These are phyloP conservation scores for Quadroppia sp. DNA, from an alignment of 2,888 invertebrate genomes.

Conservation along the genomic window DNA sequence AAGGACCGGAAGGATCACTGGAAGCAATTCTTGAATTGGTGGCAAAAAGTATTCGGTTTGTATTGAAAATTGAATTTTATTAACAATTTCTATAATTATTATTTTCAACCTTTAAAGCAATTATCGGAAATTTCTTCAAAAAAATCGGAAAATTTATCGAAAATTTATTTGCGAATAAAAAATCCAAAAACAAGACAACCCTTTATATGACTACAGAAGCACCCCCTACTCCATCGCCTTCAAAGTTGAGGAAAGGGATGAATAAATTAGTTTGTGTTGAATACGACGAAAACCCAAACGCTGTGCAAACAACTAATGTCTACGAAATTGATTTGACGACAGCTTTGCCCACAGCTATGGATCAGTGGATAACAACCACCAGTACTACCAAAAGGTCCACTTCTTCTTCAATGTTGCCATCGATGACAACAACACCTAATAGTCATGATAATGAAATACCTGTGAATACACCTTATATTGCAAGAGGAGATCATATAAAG, in stretches of 20 bases:
- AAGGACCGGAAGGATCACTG: not conserved
- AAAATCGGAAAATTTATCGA: slow-evolving; percentile 15
- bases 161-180: not conserved
- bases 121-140: slow-evolving; percentile 5
- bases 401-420: not conserved
- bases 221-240: not conserved
- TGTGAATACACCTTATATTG: not conserved
- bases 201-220: not conserved
- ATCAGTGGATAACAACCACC: not conserved
- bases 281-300: not conserved
- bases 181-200: not conserved
- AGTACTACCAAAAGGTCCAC: not conserved
- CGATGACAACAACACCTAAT: not conserved
- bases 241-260: not conserved
- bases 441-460: no score
- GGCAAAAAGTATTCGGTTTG: slow-evolving; percentile 5
- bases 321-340: slow-evolving; percentile 6
- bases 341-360: not conserved
- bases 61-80: not conserved
- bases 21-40: not conserved
- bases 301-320: not conserved
- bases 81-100: not conserved
- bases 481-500: not conserved
- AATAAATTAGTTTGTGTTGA: slow-evolving; percentile 10
- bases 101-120: not conserved